A percentile compares a stretch with the other conserved stretches of the same genome.
Evolutionary conservation across 1,140 invertebrate genomes (phyloP).

Genomic region (Brachionus rubens): DNA sequence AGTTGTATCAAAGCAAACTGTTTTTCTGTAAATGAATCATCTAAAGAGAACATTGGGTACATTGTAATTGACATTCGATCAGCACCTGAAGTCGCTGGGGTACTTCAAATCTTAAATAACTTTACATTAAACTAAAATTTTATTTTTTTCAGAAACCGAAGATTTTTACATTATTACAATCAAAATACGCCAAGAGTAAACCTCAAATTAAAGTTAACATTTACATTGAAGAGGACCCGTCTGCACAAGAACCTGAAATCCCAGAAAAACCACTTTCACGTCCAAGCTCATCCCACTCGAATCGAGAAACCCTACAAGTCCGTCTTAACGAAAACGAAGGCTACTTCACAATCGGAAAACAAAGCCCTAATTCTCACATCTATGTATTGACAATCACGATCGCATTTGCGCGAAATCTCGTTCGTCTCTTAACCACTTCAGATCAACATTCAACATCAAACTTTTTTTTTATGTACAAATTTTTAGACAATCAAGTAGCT

Average conservation of each 20-base stretch:
- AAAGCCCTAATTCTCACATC: constrained; percentile 53
- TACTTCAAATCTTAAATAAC: constrained; percentile 13
- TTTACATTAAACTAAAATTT: background rate
- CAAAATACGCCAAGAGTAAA: constrained; percentile 61
- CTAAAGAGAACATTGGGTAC: constrained; percentile 60
- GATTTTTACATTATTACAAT: constrained; percentile 61
- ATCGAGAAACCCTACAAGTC: constrained; percentile 53
- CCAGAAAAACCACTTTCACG: background rate
- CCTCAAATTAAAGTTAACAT: constrained; percentile 59
- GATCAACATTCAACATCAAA: constrained; percentile 26
- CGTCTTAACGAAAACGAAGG: constrained; percentile 58
- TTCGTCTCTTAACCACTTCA: constrained; percentile 53
- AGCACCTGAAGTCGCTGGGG: constrained; percentile 55
- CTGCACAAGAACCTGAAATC: constrained; percentile 33
- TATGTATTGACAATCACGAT: constrained; percentile 61
- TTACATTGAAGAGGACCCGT: constrained; percentile 58
- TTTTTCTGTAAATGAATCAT: constrained; percentile 55
- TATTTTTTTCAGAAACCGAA: constrained; percentile 53
- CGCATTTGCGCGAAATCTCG: constrained; percentile 59
- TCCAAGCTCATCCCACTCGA: background rate
- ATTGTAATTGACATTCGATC: constrained; percentile 62
- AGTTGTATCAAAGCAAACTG: constrained; percentile 61
- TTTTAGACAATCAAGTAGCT: constrained; percentile 62
- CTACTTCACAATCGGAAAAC: constrained; percentile 60
- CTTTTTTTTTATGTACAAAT: constrained; percentile 60